Conservation (phyloP, 2,113 vertebrate species). For the Mellivora capensis region DNA sequence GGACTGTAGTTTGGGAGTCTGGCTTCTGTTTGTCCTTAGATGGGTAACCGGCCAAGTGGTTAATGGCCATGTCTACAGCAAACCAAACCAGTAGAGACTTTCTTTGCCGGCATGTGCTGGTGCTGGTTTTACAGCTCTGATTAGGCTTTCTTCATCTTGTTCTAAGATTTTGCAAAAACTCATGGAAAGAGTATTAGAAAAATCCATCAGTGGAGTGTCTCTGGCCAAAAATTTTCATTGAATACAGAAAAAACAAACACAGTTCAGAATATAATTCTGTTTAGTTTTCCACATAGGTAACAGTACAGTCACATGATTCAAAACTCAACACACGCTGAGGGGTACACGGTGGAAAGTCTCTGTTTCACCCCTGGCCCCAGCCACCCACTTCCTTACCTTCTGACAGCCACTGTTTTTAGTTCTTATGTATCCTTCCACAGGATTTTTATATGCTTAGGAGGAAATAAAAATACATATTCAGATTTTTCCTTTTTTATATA, state of each 20-base stretch:
- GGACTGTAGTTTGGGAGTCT: background rate
- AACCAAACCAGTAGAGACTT: background rate
- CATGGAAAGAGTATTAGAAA: background rate
- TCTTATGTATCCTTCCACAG: background rate
- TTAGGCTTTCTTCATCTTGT: background rate
- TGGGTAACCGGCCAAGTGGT: background rate
- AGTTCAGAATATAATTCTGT: background rate
- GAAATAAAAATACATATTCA: slow-evolving; percentile 23
- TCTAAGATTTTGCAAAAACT: background rate
- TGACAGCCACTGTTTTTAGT: background rate
- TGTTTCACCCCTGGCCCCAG: background rate
- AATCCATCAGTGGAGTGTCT: background rate
- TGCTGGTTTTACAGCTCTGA: background rate
- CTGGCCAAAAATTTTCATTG: background rate
- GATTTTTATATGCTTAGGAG: background rate
- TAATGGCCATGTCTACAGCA: background rate
- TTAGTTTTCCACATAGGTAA: background rate
- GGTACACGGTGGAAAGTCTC: background rate
- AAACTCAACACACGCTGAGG: background rate
- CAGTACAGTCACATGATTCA: background rate
- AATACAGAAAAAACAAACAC: background rate
- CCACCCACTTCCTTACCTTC: background rate
- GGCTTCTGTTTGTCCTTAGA: background rate
- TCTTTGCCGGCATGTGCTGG: background rate
- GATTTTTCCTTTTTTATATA: background rate